Percentiles rank a stretch among this genome's conserved stretches.
Conservation (phyloP, 1,140 invertebrate species). For the Callitettix versicolor region DNA sequence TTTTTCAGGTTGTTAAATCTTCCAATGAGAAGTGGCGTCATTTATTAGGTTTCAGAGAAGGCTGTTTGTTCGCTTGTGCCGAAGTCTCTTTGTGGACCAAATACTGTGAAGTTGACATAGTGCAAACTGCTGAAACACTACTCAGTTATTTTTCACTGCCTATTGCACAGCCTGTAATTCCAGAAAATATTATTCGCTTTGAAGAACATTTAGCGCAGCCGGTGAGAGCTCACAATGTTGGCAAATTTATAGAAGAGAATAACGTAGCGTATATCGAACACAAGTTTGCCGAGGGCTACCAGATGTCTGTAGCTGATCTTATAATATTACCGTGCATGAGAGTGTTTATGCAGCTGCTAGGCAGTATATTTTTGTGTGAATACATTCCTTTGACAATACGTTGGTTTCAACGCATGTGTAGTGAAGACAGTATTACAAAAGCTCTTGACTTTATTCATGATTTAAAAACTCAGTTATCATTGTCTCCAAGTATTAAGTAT, state of each 20-base stretch:
- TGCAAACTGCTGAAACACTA: conserved; percentile 16
- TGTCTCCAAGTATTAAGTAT: conserved; percentile 2
- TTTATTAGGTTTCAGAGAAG: conserved; percentile 59
- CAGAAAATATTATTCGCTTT: conserved; percentile 55
- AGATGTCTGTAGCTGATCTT: conserved; percentile 73
- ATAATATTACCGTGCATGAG: conserved; percentile 63
- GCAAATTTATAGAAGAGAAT: conserved; percentile 43
- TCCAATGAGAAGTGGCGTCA: conserved; percentile 12
- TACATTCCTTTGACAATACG: conserved; percentile 50
- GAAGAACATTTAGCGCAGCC: conserved; percentile 80
- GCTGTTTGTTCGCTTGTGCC: conserved; percentile 67
- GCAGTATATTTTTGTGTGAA: conserved; percentile 32
- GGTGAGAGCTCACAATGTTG: conserved; percentile 74
- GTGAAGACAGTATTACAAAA: conserved; percentile 15
- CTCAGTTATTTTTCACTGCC: not conserved
- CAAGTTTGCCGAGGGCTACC: conserved; percentile 71
- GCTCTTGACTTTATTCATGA: conserved; percentile 3
- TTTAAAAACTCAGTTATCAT: not conserved
- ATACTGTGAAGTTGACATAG: conserved; percentile 62
- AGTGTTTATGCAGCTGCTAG: conserved; percentile 44
- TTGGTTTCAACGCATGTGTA: conserved; percentile 47
- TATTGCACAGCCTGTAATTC: conserved; percentile 31
- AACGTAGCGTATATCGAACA: conserved; percentile 39
- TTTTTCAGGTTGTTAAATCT: conserved; percentile 21
- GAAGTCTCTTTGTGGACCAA: conserved; percentile 84